Evolutionary conservation across 2,797 vertebrate species (phyloP).

Genomic region (Hydrocynus forskahlii): DNA sequence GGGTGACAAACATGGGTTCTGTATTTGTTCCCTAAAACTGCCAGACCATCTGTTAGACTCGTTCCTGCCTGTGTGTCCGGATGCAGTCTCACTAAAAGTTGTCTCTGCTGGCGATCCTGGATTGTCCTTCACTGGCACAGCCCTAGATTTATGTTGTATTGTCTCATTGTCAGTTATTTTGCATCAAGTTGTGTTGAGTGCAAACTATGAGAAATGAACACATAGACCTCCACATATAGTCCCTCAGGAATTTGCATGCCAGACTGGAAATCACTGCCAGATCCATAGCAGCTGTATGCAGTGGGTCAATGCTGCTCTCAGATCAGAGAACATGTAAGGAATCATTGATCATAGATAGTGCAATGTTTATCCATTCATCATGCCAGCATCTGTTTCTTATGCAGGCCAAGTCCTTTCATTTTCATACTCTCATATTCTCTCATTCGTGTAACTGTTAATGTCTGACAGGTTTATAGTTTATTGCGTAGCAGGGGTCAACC

Average conservation of each 20-base stretch:
- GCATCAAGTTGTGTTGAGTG: not conserved
- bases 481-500: not conserved
- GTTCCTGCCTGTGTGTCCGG: too few species aligned
- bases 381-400: not conserved
- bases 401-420: not conserved
- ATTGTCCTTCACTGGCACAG: not conserved
- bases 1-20: constrained; percentile 17
- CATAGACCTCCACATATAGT: constrained; percentile 1
- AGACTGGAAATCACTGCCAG: constrained; percentile 29
- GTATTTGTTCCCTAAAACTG: not conserved
- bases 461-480: constrained; percentile 8
- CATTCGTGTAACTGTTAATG: not conserved
- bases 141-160: not conserved
- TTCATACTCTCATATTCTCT: too few species aligned
- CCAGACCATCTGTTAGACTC: not conserved
- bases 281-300: constrained; percentile 36
- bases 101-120: not conserved
- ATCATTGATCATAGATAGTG: constrained; percentile 6
- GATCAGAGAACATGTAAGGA: constrained; percentile 5
- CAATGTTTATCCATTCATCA: constrained; percentile 4
- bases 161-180: not conserved
- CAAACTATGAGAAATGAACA: not conserved
- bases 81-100: not conserved
- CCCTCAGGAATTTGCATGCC: constrained; percentile 14
- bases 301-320: constrained; percentile 24